Evolutionary conservation across 2,888 invertebrate genomes (phyloP).

Genomic region (Tetrapedia diversipes): DNA sequence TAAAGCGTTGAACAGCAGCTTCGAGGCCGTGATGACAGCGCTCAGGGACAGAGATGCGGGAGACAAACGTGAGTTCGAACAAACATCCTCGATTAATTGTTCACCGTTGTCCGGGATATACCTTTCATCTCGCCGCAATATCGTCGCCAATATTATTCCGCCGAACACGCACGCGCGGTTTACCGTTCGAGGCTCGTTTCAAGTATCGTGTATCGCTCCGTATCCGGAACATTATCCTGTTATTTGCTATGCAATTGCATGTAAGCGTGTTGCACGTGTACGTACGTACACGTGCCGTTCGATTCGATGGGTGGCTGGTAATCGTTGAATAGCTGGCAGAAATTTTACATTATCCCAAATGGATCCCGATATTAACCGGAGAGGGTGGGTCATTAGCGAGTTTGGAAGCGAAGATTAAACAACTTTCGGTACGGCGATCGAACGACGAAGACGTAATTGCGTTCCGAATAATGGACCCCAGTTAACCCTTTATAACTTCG

Average conservation of each 20-base stretch:
- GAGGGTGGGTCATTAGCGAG: not conserved
- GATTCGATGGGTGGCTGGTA: not conserved
- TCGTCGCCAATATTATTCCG: slow-evolving; percentile 10
- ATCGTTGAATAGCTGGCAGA: not conserved
- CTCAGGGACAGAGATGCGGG: slow-evolving; percentile 85
- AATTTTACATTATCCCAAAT: not conserved
- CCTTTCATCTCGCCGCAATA: not conserved
- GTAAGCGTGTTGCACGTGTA: too few species aligned
- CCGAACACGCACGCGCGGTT: too few species aligned
- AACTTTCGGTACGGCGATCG: not conserved
- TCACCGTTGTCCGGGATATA: not conserved
- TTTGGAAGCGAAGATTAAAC: not conserved
- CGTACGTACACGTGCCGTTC: not conserved
- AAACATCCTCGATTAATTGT: slow-evolving; percentile 45
- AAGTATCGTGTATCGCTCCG: not conserved
- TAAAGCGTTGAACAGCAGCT: slow-evolving; percentile 86
- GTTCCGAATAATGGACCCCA: not conserved
- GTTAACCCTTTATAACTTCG: too few species aligned
- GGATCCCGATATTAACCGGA: not conserved
- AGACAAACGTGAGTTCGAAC: slow-evolving; percentile 82
- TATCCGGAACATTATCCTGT: not conserved
- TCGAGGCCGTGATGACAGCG: slow-evolving; percentile 90
- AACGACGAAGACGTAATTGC: slow-evolving; percentile 4
- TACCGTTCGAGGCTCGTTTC: not conserved
- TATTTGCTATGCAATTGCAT: not conserved